Conservation (phyloP, 2,888 invertebrate genomes). For the Phengaris alcon region DNA sequence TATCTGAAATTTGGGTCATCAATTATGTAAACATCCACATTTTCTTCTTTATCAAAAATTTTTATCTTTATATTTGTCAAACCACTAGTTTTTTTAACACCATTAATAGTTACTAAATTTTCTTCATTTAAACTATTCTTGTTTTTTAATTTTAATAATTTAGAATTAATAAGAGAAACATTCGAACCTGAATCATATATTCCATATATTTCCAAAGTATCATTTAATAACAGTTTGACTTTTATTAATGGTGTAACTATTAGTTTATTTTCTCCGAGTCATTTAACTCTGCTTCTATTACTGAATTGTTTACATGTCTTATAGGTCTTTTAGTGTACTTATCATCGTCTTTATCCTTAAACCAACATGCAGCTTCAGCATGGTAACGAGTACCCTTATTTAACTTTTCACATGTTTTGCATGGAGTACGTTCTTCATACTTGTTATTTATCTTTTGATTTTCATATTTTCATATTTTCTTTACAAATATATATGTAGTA, state of each 20-base stretch:
- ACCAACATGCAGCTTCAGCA: slow-evolving; percentile 32
- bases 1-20: slow-evolving; percentile 37
- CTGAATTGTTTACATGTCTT: slow-evolving; percentile 34
- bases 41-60: slow-evolving; percentile 35
- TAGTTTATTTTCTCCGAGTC: slow-evolving; percentile 34
- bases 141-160: slow-evolving; percentile 35
- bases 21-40: slow-evolving; percentile 37
- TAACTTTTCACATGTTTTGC: slow-evolving; percentile 31
- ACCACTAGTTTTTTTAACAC: slow-evolving; percentile 34
- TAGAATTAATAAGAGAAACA: slow-evolving; percentile 42
- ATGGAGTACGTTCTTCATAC: slow-evolving; percentile 18
- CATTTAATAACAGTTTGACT: slow-evolving; percentile 39
- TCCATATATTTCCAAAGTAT: slow-evolving; percentile 32
- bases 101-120: slow-evolving; percentile 36
- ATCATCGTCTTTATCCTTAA: slow-evolving; percentile 28
- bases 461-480: too few species aligned
- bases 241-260: slow-evolving; percentile 40
- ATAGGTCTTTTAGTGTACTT: slow-evolving; percentile 36
- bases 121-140: slow-evolving; percentile 28
- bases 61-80: slow-evolving; percentile 35
- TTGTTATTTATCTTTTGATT: slow-evolving; percentile 25
- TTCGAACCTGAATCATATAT: slow-evolving; percentile 43
- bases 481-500: too few species aligned
- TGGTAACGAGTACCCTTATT: slow-evolving; percentile 36
- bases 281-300: slow-evolving; percentile 37